A percentile compares a stretch with the other conserved stretches of the same genome.
These are phyloP conservation scores for Lucilia sericata DNA, from an alignment of 1,140 invertebrate genomes.

Conservation along the genomic window DNA sequence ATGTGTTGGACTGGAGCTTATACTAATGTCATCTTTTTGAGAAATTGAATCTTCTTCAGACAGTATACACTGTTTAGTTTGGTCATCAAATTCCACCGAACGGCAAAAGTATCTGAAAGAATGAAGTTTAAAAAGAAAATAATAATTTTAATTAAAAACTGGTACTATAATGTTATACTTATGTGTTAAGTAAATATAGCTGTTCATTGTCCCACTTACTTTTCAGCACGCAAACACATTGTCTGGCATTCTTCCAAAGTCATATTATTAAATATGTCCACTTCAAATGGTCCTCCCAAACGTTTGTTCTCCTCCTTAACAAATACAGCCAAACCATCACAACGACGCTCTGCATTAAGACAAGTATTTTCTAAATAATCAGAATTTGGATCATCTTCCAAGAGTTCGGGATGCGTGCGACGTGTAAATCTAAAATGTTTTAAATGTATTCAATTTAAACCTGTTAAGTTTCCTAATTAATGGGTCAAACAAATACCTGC, in stretches of 20 bases:
- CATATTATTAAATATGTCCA: constrained; percentile 86
- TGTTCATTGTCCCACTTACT: constrained; percentile 70
- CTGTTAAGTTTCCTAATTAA: too few species aligned
- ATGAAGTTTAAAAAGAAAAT: background rate
- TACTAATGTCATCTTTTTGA: constrained; percentile 84
- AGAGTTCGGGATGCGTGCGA: constrained; percentile 83
- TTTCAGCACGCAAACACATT: constrained; percentile 82
- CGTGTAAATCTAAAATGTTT: constrained; percentile 75
- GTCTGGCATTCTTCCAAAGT: constrained; percentile 87
- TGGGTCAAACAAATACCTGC: constrained; percentile 61
- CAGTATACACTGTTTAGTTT: constrained; percentile 84
- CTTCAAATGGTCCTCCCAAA: constrained; percentile 87
- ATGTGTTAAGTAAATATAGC: background rate
- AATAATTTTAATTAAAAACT: constrained; percentile 31
- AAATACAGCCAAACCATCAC: constrained; percentile 86
- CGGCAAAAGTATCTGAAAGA: constrained; percentile 82
- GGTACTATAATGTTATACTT: too few species aligned
- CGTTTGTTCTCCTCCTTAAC: constrained; percentile 90
- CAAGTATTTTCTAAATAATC: constrained; percentile 94
- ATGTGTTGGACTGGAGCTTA: constrained; percentile 83
- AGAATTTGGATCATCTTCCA: constrained; percentile 86
- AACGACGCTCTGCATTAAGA: constrained; percentile 85
- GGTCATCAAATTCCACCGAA: constrained; percentile 90
- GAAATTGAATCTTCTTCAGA: constrained; percentile 91
- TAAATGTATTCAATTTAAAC: background rate